Conservation (phyloP, 2,888 invertebrate species). For the Trichopria drosophilae region DNA sequence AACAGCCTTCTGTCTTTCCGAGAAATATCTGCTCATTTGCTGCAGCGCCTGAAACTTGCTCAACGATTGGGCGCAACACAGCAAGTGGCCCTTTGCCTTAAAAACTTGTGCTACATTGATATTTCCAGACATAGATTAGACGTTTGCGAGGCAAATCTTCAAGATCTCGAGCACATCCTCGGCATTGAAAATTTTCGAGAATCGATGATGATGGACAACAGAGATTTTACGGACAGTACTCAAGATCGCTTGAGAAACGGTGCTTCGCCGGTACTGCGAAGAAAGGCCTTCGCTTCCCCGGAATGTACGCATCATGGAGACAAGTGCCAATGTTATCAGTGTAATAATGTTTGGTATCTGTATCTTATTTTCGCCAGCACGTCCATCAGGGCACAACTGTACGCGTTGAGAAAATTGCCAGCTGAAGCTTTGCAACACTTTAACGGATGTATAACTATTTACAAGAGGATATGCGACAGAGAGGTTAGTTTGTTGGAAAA, state of each 20-base stretch:
- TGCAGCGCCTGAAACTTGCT: slow-evolving; percentile 39
- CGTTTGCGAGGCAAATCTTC: slow-evolving; percentile 51
- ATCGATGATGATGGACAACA: slow-evolving; percentile 30
- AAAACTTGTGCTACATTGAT: slow-evolving; percentile 49
- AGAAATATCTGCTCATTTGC: slow-evolving; percentile 46
- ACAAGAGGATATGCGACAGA: slow-evolving; percentile 32
- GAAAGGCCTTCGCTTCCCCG: slow-evolving; percentile 43
- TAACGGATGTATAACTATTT: slow-evolving; percentile 46
- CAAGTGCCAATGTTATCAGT: slow-evolving; percentile 48
- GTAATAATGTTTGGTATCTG: slow-evolving; percentile 46
- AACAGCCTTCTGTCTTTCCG: slow-evolving; percentile 48
- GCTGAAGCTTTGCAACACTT: slow-evolving; percentile 46
- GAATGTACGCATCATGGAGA: slow-evolving; percentile 43
- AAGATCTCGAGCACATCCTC: slow-evolving; percentile 50
- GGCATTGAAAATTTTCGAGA: slow-evolving; percentile 43
- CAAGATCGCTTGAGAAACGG: slow-evolving; percentile 38
- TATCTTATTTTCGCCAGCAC: slow-evolving; percentile 45
- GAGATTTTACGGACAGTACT: slow-evolving; percentile 23
- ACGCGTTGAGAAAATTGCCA: slow-evolving; percentile 40
- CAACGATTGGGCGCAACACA: slow-evolving; percentile 46
- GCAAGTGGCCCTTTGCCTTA: slow-evolving; percentile 48
- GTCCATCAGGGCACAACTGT: slow-evolving; percentile 50
- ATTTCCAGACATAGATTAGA: slow-evolving; percentile 43
- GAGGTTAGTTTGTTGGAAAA: slow-evolving; percentile 14
- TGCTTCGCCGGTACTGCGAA: slow-evolving; percentile 46